phyloP scores from a whole-genome alignment of 2,113 vertebrate genomes.

The Pongo abelii region DNA sequence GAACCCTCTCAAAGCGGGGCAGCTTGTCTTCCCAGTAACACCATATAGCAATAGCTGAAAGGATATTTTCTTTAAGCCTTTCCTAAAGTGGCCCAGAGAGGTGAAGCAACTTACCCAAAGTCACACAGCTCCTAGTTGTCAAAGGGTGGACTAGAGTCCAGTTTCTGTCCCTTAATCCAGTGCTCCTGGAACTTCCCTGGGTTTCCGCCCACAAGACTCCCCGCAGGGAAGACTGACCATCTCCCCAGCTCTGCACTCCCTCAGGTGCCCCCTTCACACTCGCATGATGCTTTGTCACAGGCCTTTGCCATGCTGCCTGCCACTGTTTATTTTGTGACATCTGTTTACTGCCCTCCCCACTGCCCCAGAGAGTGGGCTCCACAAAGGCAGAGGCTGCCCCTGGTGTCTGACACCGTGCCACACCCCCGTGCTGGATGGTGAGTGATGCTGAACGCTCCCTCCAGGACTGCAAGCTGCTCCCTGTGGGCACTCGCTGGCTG shows the following conservation, averaged over 20 bases:
- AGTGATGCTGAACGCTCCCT: background rate
- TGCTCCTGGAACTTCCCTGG: background rate
- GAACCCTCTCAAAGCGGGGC: background rate
- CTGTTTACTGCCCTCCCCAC: too few species aligned
- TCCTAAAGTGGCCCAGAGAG: background rate
- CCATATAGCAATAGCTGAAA: background rate
- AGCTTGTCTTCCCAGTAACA: background rate
- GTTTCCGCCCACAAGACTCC: background rate
- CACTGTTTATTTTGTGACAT: background rate
- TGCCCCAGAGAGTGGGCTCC: background rate
- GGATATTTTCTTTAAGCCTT: background rate
- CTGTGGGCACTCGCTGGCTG: background rate
- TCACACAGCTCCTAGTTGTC: background rate
- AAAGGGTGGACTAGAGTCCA: background rate
- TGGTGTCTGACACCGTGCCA: background rate
- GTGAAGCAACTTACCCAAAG: background rate
- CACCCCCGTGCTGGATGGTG: background rate
- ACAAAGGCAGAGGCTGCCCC: background rate
- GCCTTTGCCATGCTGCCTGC: background rate
- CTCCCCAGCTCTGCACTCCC: background rate
- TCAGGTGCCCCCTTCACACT: background rate
- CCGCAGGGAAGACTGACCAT: background rate
- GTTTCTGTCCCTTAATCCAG: background rate
- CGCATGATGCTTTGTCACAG: accelerated
- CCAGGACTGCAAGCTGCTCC: background rate